Percentiles rank a stretch among this genome's conserved stretches.
Conservation (phyloP, 2,888 invertebrate species). For the Heliconius charithonia region DNA sequence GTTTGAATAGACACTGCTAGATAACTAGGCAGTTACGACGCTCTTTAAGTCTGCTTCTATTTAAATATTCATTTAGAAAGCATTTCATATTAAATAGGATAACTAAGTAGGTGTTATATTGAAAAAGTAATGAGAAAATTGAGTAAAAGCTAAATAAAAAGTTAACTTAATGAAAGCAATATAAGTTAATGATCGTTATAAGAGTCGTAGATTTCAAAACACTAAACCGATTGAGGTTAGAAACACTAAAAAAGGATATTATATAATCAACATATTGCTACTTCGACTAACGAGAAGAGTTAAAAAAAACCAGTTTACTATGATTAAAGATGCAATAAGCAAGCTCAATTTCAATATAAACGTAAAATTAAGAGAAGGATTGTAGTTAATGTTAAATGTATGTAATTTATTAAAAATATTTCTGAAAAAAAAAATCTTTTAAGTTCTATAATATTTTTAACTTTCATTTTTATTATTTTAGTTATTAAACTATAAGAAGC, state of each 20-base stretch:
- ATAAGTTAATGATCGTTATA: too few species aligned
- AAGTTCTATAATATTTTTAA: too few species aligned
- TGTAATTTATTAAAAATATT: too few species aligned
- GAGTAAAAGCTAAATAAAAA: neutral
- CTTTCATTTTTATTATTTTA: neutral
- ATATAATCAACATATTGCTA: too few species aligned
- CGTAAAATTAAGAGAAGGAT: too few species aligned
- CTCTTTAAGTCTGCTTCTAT: slow-evolving; percentile 4
- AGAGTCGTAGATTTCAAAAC: too few species aligned
- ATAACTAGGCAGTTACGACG: slow-evolving; percentile 19
- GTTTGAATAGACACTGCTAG: slow-evolving; percentile 36
- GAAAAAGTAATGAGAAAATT: neutral
- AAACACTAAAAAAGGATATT: too few species aligned
- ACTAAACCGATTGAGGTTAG: neutral
- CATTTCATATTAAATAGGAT: slow-evolving; percentile 2
- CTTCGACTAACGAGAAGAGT: too few species aligned
- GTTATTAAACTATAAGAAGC: neutral
- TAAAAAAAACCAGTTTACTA: too few species aligned
- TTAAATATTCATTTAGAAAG: neutral
- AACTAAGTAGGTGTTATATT: neutral
- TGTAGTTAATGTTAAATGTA: neutral
- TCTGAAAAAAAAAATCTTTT: too few species aligned
- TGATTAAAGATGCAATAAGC: too few species aligned
- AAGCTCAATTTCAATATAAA: too few species aligned
- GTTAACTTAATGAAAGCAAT: neutral